phyloP scores from a whole-genome alignment of 2,888 invertebrate genomes.

The Dermolepida albohirtum region DNA sequence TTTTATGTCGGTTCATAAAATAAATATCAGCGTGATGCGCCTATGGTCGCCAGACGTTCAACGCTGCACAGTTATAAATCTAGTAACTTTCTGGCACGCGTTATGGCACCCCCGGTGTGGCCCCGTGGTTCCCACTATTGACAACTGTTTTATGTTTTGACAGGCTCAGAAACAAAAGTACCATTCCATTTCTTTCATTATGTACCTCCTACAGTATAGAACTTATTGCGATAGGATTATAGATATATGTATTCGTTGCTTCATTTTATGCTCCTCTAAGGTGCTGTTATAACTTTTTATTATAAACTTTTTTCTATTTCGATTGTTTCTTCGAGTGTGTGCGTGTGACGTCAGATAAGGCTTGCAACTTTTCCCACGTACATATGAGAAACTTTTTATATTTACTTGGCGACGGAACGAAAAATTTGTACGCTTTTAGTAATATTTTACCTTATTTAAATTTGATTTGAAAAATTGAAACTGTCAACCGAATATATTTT shows the following conservation, averaged over 20 bases:
- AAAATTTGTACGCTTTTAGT: no score
- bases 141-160: conserved; percentile 60
- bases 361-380: no score
- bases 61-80: conserved; percentile 52
- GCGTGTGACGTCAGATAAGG: background rate
- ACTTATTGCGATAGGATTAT: conserved; percentile 53
- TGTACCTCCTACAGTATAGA: conserved; percentile 43
- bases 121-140: conserved; percentile 53
- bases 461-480: no score
- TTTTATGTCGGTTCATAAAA: conserved; percentile 47
- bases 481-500: no score
- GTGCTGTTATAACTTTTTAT: conserved; percentile 30
- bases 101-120: conserved; percentile 54
- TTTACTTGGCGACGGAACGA: no score
- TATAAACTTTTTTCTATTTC: conserved; percentile 24
- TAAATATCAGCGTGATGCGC: conserved; percentile 51
- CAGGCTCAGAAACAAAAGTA: conserved; percentile 57
- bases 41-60: conserved; percentile 44
- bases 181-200: conserved; percentile 53
- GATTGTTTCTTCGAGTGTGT: conserved; percentile 23
- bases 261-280: conserved; percentile 31
- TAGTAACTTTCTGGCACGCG: conserved; percentile 56
- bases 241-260: conserved; percentile 45
- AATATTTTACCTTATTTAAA: no score
- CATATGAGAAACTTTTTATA: no score